These are phyloP conservation scores for Gnathonemus longibarbis DNA, from an alignment of 2,113 vertebrate species.

Conservation along the genomic window DNA sequence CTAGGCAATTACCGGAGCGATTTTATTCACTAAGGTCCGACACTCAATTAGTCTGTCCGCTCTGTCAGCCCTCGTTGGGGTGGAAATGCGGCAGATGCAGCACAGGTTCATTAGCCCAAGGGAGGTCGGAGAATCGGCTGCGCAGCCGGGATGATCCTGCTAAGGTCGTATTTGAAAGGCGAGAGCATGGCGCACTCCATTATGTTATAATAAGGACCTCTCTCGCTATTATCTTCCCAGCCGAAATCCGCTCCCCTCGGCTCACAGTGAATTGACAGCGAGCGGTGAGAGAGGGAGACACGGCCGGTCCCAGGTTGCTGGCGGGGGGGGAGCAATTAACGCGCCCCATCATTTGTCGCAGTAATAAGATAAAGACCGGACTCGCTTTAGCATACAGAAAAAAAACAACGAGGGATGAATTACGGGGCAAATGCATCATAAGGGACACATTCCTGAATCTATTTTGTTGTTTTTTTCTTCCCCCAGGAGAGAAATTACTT, in stretches of 20 bases:
- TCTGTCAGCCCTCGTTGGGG: conserved; percentile 61
- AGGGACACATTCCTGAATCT: conserved; percentile 7
- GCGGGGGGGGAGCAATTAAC: conserved; percentile 40
- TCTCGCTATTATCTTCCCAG: conserved; percentile 64
- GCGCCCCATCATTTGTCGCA: conserved; percentile 65
- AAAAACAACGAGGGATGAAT: conserved; percentile 1
- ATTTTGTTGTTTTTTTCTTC: not conserved
- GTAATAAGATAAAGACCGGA: conserved; percentile 81
- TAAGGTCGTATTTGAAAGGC: conserved; percentile 75
- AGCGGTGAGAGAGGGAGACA: conserved; percentile 35
- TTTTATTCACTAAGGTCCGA: conserved; percentile 66
- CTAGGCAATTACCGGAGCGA: conserved; percentile 62
- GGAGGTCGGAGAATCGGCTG: conserved; percentile 72
- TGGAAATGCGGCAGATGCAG: conserved; percentile 60
- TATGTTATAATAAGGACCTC: conserved; percentile 74
- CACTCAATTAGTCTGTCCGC: conserved; percentile 72
- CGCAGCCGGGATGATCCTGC: conserved; percentile 70
- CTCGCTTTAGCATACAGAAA: conserved; percentile 22
- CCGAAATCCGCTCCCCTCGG: conserved; percentile 65
- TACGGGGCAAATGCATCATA: not conserved
- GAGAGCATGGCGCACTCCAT: conserved; percentile 73
- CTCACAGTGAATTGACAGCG: conserved; percentile 45
- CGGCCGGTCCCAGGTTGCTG: conserved; percentile 47
- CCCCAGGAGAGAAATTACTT: not conserved
- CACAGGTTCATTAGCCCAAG: conserved; percentile 66